Evolutionary conservation across 1,140 invertebrate species (phyloP), one percentile per base, ranked within the genome.

Genomic region (Apocrypta bakeri): DNA sequence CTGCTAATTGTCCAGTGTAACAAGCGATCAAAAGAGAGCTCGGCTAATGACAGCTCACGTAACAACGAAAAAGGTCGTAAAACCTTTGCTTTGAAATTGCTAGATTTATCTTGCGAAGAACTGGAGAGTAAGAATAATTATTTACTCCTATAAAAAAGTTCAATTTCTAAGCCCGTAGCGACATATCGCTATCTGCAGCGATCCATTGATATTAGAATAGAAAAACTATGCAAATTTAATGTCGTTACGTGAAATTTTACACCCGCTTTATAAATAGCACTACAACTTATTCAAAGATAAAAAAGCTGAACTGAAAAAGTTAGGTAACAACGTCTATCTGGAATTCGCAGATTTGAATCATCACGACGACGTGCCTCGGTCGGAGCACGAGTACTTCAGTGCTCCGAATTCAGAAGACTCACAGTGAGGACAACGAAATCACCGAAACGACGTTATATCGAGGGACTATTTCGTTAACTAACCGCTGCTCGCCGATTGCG

Each of bases 361-460:
- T 42, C 40, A 12, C 7, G 6, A 42, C 12, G 12, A 48, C 42
- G 42, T 48, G 11, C 42, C 42, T 11, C 42, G n/a, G 48, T 66
- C 25, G 24, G 27, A 27, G 64, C 9, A 66, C 64, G 68, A 79
- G 61, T 79, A 42, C 21, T 79, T 72, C 31, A 79, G 78, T 37
- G 9, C 72, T 37, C 48, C 40, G 1, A 72, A 72, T 72, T 79
- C 78, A 4, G 78, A 79, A 37, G 69, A 72, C 56, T 79, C 78
- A n/a, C n/a, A 71, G n/a, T 56, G n/a, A 56, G 48, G 48, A n/a
- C 48, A 21, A 21, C 2, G 21, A 56, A 56, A 56, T 56, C 17
- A 56, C 17, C 48, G 48, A 56, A 56, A 56, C 48, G 48, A 56
- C 48, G 48, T n/a, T 21, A 56, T 56, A 56, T 56, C 48, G 48